A percentile compares a stretch with the other conserved stretches of the same genome.
Evolutionary conservation across 1,140 invertebrate species (phyloP).

Genomic region (Proales similis): DNA sequence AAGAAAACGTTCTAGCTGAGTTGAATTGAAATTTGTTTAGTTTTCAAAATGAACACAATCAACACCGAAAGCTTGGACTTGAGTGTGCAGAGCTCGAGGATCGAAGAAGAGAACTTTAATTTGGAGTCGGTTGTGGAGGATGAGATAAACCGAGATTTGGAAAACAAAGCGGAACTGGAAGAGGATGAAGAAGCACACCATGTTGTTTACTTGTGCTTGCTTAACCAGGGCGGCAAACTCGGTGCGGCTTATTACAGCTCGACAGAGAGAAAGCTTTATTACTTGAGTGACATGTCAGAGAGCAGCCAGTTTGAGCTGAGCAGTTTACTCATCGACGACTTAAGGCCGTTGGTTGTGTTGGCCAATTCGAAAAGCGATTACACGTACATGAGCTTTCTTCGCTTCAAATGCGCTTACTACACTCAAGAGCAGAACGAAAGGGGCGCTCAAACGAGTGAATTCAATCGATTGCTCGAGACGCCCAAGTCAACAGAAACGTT

Average conservation of each 20-base stretch:
- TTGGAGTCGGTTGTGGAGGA: no score
- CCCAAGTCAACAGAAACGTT: no score
- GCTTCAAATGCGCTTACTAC: slow-evolving; percentile 20
- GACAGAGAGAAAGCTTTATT: slow-evolving; percentile 24
- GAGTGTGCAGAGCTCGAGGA: no score
- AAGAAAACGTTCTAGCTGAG: background rate
- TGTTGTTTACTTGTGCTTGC: slow-evolving; percentile 13
- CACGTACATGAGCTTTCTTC: slow-evolving; percentile 15
- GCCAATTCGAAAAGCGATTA: slow-evolving; percentile 6
- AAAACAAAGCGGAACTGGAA: no score
- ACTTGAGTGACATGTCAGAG: slow-evolving; percentile 3
- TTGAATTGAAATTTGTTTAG: slow-evolving; percentile 10
- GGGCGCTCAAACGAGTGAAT: background rate
- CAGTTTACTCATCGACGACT: slow-evolving; percentile 5
- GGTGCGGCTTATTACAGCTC: slow-evolving; percentile 18
- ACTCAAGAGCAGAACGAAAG: background rate
- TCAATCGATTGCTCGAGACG: no score
- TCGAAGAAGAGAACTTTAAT: no score
- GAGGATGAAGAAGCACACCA: no score
- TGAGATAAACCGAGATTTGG: no score
- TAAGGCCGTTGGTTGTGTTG: slow-evolving; percentile 1
- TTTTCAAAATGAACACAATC: no score
- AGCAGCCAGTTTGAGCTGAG: slow-evolving; percentile 16
- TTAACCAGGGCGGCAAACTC: slow-evolving; percentile 8
- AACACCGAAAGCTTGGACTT: no score